These are phyloP conservation scores for Microctenopoma lineatum DNA, from an alignment of 2,797 vertebrate species.

Conservation along the genomic window DNA sequence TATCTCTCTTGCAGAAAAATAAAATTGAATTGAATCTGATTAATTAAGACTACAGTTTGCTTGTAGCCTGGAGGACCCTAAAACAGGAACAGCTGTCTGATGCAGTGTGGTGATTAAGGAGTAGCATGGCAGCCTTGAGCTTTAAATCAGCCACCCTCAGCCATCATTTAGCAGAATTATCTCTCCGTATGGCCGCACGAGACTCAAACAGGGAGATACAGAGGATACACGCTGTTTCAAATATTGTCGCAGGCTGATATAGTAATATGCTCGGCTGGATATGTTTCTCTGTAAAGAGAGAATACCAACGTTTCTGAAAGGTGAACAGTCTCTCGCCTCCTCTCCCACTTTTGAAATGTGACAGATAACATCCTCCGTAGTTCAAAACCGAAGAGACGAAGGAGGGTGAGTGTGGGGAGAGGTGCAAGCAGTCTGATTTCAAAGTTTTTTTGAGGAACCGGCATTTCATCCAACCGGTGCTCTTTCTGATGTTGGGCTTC, in stretches of 20 bases:
- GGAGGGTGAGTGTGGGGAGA: conserved; percentile 26
- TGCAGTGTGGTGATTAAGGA: conserved; percentile 50
- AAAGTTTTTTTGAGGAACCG: conserved; percentile 79
- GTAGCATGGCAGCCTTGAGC: conserved; percentile 26
- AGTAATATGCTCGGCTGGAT: conserved; percentile 79
- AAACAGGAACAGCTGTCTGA: conserved; percentile 36
- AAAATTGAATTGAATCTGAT: not conserved
- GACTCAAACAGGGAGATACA: conserved; percentile 70
- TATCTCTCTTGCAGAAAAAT: not conserved
- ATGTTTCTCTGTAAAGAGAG: conserved; percentile 75
- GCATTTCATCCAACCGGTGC: conserved; percentile 79
- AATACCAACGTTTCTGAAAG: conserved; percentile 76
- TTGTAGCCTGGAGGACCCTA: conserved; percentile 5
- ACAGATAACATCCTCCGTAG: conserved; percentile 80
- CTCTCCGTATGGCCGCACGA: conserved; percentile 45
- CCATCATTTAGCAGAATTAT: conserved; percentile 66
- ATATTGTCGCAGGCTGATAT: conserved; percentile 69
- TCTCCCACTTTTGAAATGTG: conserved; percentile 79
- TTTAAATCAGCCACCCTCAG: conserved; percentile 59
- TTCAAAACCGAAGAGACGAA: conserved; percentile 71
- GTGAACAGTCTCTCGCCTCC: conserved; percentile 78
- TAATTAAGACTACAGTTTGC: conserved; percentile 6
- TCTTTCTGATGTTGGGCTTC: conserved; percentile 82
- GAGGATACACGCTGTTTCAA: conserved; percentile 71
- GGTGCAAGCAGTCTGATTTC: conserved; percentile 75